Evolutionary conservation across 2,888 invertebrate genomes (phyloP).

Genomic region (Eulithis testata): DNA sequence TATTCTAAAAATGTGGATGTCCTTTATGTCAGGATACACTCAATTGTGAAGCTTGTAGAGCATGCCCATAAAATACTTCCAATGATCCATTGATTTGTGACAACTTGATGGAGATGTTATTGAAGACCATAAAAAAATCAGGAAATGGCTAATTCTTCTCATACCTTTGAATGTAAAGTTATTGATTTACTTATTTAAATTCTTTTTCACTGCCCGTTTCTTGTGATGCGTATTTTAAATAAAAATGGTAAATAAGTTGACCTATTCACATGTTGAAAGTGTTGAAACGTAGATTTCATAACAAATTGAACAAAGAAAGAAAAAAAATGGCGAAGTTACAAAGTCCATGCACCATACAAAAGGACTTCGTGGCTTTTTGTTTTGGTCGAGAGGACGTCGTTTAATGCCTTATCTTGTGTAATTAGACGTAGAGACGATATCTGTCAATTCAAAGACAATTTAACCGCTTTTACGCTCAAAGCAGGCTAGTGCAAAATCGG

Average conservation of each 20-base stretch:
- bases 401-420: conserved; percentile 32
- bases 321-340: conserved; percentile 17
- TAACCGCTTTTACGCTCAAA: conserved; percentile 1
- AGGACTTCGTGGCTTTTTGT: conserved; percentile 27
- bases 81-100: conserved; percentile 14
- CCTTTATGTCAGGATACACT: background rate
- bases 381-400: conserved; percentile 26
- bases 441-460: conserved; percentile 56
- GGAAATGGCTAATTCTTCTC: conserved; percentile 4
- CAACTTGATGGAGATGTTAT: background rate
- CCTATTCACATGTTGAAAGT: conserved; percentile 1
- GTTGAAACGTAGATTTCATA: conserved; percentile 15
- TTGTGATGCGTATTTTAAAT: background rate
- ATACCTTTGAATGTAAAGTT: background rate
- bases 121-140: conserved; percentile 4
- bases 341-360: background rate
- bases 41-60: conserved; percentile 6
- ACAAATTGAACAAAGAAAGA: conserved; percentile 17
- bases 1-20: conserved; percentile 2
- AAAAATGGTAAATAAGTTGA: background rate
- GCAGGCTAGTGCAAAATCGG: background rate
- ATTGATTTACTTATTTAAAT: background rate
- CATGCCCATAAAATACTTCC: conserved; percentile 6
- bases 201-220: background rate
- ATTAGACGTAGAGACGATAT: conserved; percentile 45